A percentile compares a stretch with the other conserved stretches of the same genome.
Conservation (phyloP, 1,140 invertebrate species). For the Parasteatoda tepidariorum region DNA sequence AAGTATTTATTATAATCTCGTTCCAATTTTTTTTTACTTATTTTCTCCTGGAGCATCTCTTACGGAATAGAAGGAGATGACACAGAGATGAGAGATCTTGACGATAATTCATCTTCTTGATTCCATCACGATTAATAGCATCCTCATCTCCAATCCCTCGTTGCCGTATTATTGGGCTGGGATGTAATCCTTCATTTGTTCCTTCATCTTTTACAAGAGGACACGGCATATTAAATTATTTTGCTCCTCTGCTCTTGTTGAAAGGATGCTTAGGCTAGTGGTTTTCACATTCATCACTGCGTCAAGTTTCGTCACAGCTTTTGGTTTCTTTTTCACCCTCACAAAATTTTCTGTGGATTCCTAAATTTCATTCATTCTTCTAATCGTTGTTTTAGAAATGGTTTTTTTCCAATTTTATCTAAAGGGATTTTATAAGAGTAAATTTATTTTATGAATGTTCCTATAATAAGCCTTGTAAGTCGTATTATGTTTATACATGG, state of each 20-base stretch:
- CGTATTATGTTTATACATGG: too few relatives aligned
- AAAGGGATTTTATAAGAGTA: too few relatives aligned
- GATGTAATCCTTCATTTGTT: constrained; percentile 8
- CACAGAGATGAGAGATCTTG: background rate
- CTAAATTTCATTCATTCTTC: too few relatives aligned
- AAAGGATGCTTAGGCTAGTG: background rate
- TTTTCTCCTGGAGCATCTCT: background rate
- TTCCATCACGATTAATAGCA: constrained; percentile 14
- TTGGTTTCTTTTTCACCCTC: too few relatives aligned
- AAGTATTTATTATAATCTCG: background rate
- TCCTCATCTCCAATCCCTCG: background rate
- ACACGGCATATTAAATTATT: constrained; percentile 26
- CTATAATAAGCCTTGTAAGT: too few relatives aligned
- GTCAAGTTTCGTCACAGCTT: too few relatives aligned
- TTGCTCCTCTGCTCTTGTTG: background rate
- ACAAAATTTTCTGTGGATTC: too few relatives aligned
- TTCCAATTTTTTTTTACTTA: background rate
- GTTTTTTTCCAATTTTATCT: too few relatives aligned
- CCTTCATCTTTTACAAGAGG: background rate
- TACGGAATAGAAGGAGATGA: background rate
- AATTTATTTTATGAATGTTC: too few relatives aligned
- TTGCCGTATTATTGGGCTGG: background rate
- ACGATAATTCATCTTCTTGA: constrained; percentile 11
- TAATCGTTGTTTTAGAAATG: too few relatives aligned
- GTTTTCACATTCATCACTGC: background rate